Base-by-base conservation (phyloP, 1,140 invertebrate species). In the Andricus grossulariae region DNA sequence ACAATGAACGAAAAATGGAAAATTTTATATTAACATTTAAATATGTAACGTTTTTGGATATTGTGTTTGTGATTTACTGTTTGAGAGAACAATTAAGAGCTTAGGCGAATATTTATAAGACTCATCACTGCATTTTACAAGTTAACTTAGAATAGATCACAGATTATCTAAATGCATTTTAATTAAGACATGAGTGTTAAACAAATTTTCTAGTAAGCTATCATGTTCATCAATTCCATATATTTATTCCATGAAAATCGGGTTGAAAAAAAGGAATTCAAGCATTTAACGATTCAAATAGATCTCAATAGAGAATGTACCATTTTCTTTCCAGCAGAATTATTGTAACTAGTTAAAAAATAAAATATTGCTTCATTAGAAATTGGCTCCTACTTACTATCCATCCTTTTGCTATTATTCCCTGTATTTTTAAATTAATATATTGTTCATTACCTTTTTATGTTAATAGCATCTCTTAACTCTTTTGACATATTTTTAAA, bases 311-410 rank as follows among this genome's bases (percentile, higher is more conserved):
- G 57, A 57, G 25, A 57, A 21, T 32, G 25, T 66, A 39, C 15
- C 21, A 66, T 32, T 45, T 66, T 60, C 25, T 72, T 75, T 51
- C 16, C 18, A 72, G n/a, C 54, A 57, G 57, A 60, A 60, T 72
- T 25, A 50, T 70, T 71, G 50, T 75, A 73, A 75, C 15, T 54
- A 45, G n/a, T 32, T 55, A 11, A 71, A 74, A 60, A 77, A 75
- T 73, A 75, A 73, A 71, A 45, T 52, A 76, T 71, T 50, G 54
- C 4, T 71, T 72, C 18, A 73, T 76, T 51, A 49, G 60, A 80
- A 79, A 84, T 84, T 84, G 79, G 83, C 80, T 84, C 77, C 80
- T 84, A 79, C 55, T 82, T 75, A 45, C 73, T 83, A 71, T 72
- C 13, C 55, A 5, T 50, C 32, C 71, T 72, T 21, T 13, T 32